Evolutionary conservation across 2,888 invertebrate genomes (phyloP), one percentile per base, ranked within the genome.

Genomic region (Masnerella sp.): DNA sequence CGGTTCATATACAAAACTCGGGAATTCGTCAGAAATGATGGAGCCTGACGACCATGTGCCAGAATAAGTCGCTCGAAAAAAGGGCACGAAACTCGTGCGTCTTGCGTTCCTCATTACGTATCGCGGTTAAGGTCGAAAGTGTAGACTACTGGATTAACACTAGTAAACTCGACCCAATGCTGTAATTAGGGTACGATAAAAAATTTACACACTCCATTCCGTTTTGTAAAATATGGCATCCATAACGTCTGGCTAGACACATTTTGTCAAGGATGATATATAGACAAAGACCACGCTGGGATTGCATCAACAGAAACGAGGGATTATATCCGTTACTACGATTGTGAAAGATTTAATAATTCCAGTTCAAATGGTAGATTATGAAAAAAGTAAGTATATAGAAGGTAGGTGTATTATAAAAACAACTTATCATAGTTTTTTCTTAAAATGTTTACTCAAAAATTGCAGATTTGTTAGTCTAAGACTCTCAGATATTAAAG

Each of bases 11-110:
- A 74, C 67, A 61, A 74, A 74, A 74, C 65, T 62, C 56, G 74
- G 34, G 74, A 74, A 62, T 70, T 70, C 70, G 62, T 61, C 49
- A 62, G 65, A 67, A 70, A 56, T 43, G 65, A 49, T 36, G 25
- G 49, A 25, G 51, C 9, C 74, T 74, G 69, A 70, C 61, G 36
- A 56, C 65, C 74, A 74, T 70, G 70, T 70, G 69, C 61, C 58
- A 11, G 36, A 28, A 32, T 42, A 51, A 11, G 54, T 22, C 17
- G 14, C 22, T 11, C n/a, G 32, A 54, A 45, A 68, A 58, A 64
- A 52, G 51, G 56, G 30, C 18, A 42, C 59, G 32, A 64, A 54
- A 30, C 56, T 59, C 54, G 69, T 69, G 68, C 64, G 59, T 54
- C 64, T 45, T 62, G 56, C 56, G 59, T 65, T 64, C 64, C 61